Evolutionary conservation across 2,113 vertebrate genomes (phyloP).

Genomic region (Microcebus tavaratra): DNA sequence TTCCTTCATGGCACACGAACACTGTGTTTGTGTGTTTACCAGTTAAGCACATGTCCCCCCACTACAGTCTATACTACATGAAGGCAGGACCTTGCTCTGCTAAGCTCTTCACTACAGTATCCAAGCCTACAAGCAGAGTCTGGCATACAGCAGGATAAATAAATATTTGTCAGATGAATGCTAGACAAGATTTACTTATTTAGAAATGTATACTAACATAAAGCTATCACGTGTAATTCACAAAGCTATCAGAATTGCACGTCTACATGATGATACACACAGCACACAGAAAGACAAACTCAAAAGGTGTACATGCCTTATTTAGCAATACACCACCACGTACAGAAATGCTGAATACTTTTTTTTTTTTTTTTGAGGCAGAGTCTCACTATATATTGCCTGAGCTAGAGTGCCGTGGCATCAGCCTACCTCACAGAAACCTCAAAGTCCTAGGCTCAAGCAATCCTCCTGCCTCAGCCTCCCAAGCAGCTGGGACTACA

Average conservation of each 20-base stretch:
- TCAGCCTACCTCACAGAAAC: too few species aligned
- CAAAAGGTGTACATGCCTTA: not conserved
- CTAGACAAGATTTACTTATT: not conserved
- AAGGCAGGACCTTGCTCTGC: not conserved
- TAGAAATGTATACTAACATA: not conserved
- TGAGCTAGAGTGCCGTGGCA: too few species aligned
- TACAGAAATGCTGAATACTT: not conserved
- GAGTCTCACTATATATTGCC: too few species aligned
- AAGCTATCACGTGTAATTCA: not conserved
- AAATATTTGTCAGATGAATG: not conserved
- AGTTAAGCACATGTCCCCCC: not conserved
- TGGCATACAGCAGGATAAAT: not conserved
- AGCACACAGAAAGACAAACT: not conserved
- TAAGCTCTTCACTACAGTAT: not conserved
- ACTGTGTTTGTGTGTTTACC: too few species aligned
- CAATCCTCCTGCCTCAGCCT: too few species aligned
- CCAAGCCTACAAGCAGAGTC: not conserved
- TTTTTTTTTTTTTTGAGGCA: too few species aligned
- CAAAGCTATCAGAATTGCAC: not conserved
- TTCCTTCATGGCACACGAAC: not conserved
- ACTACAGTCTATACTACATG: accelerated
- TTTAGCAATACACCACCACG: not conserved
- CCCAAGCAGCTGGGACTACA: too few species aligned
- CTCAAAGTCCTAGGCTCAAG: too few species aligned
- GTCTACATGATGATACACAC: not conserved